These are phyloP conservation scores for Calyptomena viridis DNA, from an alignment of 2,113 vertebrate genomes.

Conservation along the genomic window DNA sequence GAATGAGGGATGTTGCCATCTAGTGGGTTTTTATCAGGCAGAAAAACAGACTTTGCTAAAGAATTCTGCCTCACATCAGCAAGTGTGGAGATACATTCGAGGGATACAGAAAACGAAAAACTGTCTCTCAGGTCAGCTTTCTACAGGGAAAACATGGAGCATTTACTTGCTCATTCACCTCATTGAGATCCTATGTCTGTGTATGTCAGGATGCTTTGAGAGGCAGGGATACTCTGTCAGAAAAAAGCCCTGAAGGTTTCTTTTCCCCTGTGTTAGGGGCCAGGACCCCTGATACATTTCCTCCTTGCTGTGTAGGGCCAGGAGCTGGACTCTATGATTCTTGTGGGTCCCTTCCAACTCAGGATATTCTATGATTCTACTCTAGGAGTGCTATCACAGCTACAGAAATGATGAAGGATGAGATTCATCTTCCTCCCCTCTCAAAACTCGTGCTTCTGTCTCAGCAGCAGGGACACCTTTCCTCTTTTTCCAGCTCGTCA, in stretches of 20 bases:
- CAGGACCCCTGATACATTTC: background rate
- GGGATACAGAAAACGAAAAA: background rate
- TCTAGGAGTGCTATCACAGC: background rate
- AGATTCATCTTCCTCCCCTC: background rate
- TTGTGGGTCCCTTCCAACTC: background rate
- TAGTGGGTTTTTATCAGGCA: background rate
- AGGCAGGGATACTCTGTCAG: background rate
- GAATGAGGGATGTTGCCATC: slow-evolving; percentile 24
- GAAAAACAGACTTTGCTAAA: background rate
- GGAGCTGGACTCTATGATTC: background rate
- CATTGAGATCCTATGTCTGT: background rate
- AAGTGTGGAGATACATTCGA: background rate
- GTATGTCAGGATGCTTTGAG: background rate
- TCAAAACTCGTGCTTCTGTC: background rate
- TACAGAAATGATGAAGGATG: background rate
- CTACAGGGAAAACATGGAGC: no score
- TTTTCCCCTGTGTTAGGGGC: background rate
- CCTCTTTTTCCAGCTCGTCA: background rate
- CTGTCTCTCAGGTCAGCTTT: background rate
- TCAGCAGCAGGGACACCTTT: background rate
- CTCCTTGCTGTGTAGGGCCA: background rate
- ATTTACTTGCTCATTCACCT: fast-evolving
- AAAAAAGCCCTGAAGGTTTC: background rate
- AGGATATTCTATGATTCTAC: background rate
- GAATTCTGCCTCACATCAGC: background rate